Base-by-base conservation (phyloP, 1,140 invertebrate species). In the Meloidogyne exigua region DNA sequence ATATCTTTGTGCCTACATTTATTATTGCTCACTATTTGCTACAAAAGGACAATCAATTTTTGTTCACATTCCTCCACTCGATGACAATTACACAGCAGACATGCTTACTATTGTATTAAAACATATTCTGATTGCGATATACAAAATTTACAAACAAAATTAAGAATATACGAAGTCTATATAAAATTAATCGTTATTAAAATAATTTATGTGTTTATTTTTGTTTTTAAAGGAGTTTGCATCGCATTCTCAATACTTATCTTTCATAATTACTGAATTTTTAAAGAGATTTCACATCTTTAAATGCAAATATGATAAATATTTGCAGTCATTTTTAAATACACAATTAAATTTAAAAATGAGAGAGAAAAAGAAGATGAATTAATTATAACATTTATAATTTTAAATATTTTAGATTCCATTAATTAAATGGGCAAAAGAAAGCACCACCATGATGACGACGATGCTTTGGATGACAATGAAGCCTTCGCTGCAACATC, bases 1-100 rank as follows among this genome's bases (percentile, higher is more conserved):
- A 63, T 78, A 26, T 69, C 76, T 78, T 26, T 79, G 77, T 68
- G 77, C 44, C 57, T 79, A 79, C 67, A 79, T 79, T 57, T 79
- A 80, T 28, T 79, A 79, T 65, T 79, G 49, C 70, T 79, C 77
- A 10, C 21, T 79, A 44, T 39, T 62, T 15, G 39, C 36, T 7
- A 65, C 62, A 42, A 12, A 36, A 9, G 77, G 77, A n/a, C 78
- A 67, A n/a, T 39, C 64, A n/a, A 62, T 79, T 23, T 79, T 79
- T 39, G 77, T 79, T 26, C 77, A 79, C 76, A 65, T 79, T 32
- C 77, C 77, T 2, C 66, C 49, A 12, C 80, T 79, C 23, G 78
- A 78, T 23, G 65, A 72, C 21, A 13, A 32, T 39, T n/a, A 15
- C n/a, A 79, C 77, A 7, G 10, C 68, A 9, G 63, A 79, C 13